These are phyloP conservation scores for Macrotis lagotis DNA, from an alignment of 2,113 vertebrate species.

Conservation along the genomic window DNA sequence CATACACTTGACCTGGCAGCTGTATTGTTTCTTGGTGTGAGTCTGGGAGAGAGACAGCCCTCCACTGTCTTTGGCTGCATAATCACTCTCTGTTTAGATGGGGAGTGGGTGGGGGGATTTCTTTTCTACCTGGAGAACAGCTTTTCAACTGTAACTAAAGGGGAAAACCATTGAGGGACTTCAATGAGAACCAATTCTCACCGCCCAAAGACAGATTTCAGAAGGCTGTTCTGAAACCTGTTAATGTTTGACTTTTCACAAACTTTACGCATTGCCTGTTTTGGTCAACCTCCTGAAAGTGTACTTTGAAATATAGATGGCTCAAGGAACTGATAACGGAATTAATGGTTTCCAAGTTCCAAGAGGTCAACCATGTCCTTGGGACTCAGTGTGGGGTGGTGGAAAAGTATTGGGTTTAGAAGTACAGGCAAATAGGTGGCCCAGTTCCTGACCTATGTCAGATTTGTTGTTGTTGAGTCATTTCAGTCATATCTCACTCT, in stretches of 20 bases:
- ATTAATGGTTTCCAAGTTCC: background rate
- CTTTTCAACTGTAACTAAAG: background rate
- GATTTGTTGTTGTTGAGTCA: background rate
- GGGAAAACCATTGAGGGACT: slow-evolving; percentile 46
- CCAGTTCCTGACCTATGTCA: background rate
- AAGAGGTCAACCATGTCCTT: background rate
- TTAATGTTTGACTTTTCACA: slow-evolving; percentile 86
- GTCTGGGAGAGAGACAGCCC: slow-evolving; percentile 2
- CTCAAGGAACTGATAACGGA: slow-evolving; percentile 15
- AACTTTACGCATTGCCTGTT: slow-evolving; percentile 64
- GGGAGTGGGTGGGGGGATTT: no score
- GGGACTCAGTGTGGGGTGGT: background rate
- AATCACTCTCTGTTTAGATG: slow-evolving; percentile 20
- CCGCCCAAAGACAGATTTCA: slow-evolving; percentile 68
- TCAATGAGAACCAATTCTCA: slow-evolving; percentile 69
- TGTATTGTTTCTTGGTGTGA: slow-evolving; percentile 61
- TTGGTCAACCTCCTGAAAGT: slow-evolving; percentile 50
- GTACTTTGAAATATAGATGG: background rate
- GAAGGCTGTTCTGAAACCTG: slow-evolving; percentile 62
- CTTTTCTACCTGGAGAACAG: slow-evolving; percentile 31
- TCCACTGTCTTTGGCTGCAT: slow-evolving; percentile 46
- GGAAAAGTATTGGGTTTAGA: background rate
- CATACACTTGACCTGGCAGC: slow-evolving; percentile 78
- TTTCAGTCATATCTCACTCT: background rate
- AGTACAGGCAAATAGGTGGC: background rate